These are phyloP conservation scores for Alethe castanea DNA, from an alignment of 2,113 vertebrate genomes.

Conservation along the genomic window DNA sequence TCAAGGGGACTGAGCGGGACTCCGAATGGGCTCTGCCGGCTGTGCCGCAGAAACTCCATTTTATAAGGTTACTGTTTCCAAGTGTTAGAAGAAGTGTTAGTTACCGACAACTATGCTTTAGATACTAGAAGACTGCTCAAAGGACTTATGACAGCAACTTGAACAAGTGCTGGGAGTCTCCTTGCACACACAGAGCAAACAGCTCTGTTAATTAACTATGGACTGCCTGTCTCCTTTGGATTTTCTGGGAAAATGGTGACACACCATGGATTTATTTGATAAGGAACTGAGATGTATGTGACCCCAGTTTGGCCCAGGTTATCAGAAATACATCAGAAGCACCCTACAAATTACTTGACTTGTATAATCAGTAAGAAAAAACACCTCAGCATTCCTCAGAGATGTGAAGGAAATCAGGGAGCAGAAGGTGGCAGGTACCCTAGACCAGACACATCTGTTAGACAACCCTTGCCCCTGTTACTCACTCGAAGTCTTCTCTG, in stretches of 20 bases:
- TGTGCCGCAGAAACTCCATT: not conserved
- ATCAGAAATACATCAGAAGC: not conserved
- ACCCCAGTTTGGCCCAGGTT: not conserved
- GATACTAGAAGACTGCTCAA: rapidly evolving
- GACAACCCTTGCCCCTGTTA: slow-evolving; percentile 11
- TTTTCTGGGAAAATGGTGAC: not conserved
- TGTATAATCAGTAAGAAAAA: not conserved
- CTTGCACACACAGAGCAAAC: rapidly evolving
- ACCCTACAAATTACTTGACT: not conserved
- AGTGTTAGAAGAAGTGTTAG: not conserved
- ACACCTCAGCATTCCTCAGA: not conserved
- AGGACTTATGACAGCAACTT: rapidly evolving
- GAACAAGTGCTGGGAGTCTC: not conserved
- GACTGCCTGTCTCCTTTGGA: not conserved
- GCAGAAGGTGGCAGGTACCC: not conserved
- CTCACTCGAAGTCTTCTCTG: slow-evolving; percentile 97
- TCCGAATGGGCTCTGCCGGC: not conserved
- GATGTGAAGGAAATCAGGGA: not conserved
- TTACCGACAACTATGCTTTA: not conserved
- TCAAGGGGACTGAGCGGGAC: no score
- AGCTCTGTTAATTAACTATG: not conserved
- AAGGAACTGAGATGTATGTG: not conserved
- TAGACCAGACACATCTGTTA: not conserved
- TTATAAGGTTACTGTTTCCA: not conserved
- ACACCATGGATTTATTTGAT: rapidly evolving